Conservation (phyloP, 2,888 invertebrate genomes). For the Stenichneumon culpator region DNA sequence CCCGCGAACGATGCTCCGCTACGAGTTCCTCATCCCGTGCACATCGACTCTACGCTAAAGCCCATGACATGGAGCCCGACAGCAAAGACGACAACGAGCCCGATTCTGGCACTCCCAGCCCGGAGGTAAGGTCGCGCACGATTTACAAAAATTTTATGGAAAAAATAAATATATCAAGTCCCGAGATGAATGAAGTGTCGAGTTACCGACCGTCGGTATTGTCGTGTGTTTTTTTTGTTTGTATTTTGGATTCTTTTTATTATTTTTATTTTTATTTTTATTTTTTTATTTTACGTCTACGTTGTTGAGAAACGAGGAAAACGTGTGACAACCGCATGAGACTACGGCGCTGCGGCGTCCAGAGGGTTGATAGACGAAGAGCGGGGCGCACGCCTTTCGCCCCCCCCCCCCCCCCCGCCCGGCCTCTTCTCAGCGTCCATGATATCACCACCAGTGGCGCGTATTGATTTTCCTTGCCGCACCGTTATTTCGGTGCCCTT, state of each 20-base stretch:
- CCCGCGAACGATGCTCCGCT: slow-evolving; percentile 44
- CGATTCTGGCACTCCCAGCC: slow-evolving; percentile 78
- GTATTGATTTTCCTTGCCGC: slow-evolving; percentile 69
- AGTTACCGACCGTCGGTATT: not conserved
- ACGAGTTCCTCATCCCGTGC: slow-evolving; percentile 32
- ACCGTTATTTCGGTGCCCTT: slow-evolving; percentile 53
- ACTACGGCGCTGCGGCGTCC: not conserved
- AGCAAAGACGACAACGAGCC: slow-evolving; percentile 81
- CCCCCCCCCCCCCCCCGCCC: slow-evolving; percentile 33
- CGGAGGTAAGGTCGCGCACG: slow-evolving; percentile 77
- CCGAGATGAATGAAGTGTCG: not conserved
- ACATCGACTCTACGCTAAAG: slow-evolving; percentile 69
- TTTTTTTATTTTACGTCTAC: not conserved
- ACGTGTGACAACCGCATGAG: slow-evolving; percentile 15
- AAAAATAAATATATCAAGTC: not conserved
- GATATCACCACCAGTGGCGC: slow-evolving; percentile 64
- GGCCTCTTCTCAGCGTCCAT: slow-evolving; percentile 30
- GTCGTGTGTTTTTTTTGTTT: slow-evolving; percentile 11
- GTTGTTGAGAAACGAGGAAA: not conserved
- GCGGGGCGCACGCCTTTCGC: slow-evolving; percentile 17
- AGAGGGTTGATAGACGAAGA: slow-evolving; percentile 39
- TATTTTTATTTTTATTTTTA: not conserved
- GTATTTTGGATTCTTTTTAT: no score
- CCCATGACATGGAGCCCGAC: slow-evolving; percentile 82
- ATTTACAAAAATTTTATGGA: not conserved